Base-by-base conservation (phyloP, 2,113 vertebrate genomes). In the Calonectris borealis region DNA sequence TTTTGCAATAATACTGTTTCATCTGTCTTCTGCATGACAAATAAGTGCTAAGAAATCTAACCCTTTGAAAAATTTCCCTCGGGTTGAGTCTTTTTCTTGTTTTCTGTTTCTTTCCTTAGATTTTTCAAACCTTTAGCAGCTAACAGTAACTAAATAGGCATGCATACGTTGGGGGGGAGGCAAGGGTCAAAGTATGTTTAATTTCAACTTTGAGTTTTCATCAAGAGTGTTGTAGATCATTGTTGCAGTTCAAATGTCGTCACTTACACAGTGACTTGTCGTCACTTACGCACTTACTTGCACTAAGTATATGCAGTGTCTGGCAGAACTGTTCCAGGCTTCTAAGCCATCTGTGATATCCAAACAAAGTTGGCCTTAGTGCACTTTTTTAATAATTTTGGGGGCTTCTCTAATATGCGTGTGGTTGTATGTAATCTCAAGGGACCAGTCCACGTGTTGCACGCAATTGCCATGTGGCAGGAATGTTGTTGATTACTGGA, bases 171-270 rank as follows among this genome's bases (percentile, higher is more conserved):
- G 8, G 4, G 24, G 36, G 16, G 24, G 31, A 16, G 29, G 20
- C 3, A 2, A 20, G 31, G 32, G 6, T 34, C 15, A 32, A 20
- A 5, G 48, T 36, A 16, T 27, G 48, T 77, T 77, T 38, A 14
- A 11, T 48, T 51, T 34, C 32, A 38, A 11, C 42, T 51, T 9
- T 3, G 27, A 15, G 24, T 27, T 62, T 38, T 49, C 46, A 42
- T 58, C 27, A 10, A 10, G 27, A 19, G 12, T 34, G 36, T 1
- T 57, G 51, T 18, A 46, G 31, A 0, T 57, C 44, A 2, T 29
- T 11, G 0, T 5, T 44, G 36, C 42, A 42, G 36, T 34, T 65
- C 34, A 29, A 2, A 31, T 24, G 31, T 58, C 2, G 0, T 6
- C 42, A 49, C 29, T 70, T 29, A 3, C 10, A 4, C 16, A 7